These are phyloP conservation scores for Mesorhabditis sp. DNA, from an alignment of 2,888 invertebrate genomes.

Conservation along the genomic window DNA sequence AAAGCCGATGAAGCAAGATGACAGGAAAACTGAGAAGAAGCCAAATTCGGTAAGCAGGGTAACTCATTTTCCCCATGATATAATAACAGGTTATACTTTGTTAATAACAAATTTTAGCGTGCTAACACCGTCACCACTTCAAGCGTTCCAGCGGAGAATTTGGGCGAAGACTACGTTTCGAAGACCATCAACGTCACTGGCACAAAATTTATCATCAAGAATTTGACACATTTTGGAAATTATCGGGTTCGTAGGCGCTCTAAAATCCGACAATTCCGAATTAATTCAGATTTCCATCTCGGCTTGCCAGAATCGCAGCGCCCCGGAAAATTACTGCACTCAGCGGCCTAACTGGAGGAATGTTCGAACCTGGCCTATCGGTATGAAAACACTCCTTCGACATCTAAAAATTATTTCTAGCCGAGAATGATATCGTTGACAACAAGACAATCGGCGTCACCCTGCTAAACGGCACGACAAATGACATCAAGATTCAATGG, in stretches of 20 bases:
- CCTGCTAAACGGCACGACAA: conserved; percentile 14
- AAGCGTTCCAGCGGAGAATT: too few species aligned
- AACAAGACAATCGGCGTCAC: conserved; percentile 18
- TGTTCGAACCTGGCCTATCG: conserved; percentile 29
- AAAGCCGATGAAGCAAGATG: too few species aligned
- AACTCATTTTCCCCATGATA: too few species aligned
- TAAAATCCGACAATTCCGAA: background rate
- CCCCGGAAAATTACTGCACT: conserved; percentile 15
- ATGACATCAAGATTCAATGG: conserved; percentile 14
- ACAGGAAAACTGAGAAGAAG: too few species aligned
- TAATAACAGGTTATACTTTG: too few species aligned
- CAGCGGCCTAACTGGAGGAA: conserved; percentile 26
- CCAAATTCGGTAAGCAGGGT: too few species aligned
- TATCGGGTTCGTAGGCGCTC: conserved; percentile 33
- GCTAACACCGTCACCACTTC: too few species aligned
- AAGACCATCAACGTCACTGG: conserved; percentile 21
- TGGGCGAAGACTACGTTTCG: conserved; percentile 10
- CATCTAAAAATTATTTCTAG: conserved; percentile 13
- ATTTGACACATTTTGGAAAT: conserved; percentile 42
- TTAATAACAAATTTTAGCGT: too few species aligned
- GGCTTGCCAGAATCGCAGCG: conserved; percentile 45
- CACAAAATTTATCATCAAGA: conserved; percentile 21
- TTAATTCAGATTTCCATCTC: conserved; percentile 29
- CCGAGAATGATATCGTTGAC: conserved; percentile 19
- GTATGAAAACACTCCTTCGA: conserved; percentile 17